Conservation (phyloP, 2,888 invertebrate genomes). For the Apotomis betuletana region DNA sequence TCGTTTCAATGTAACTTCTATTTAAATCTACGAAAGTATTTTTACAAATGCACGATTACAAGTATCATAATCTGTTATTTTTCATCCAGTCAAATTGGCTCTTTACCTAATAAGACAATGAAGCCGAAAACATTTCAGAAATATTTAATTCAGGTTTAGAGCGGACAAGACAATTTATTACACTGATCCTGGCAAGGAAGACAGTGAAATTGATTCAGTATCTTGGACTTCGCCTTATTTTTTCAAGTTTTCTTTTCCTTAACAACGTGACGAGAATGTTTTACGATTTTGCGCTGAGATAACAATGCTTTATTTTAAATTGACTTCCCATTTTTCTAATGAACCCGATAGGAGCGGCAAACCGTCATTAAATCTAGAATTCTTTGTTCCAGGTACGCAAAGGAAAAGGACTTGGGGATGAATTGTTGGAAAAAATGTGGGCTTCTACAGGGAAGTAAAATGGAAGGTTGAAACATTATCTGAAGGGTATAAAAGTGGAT, state of each 20-base stretch:
- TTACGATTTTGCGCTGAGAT: conserved; percentile 44
- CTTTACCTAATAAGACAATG: conserved; percentile 1
- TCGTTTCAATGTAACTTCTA: not conserved
- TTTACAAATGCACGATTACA: not conserved
- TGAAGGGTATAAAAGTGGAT: conserved; percentile 7
- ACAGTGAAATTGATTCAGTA: conserved; percentile 58
- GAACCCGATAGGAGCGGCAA: not conserved
- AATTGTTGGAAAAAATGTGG: not conserved
- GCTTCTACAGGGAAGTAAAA: not conserved
- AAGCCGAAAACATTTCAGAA: conserved; percentile 29
- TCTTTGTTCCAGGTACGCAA: conserved; percentile 33
- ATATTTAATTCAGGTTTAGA: conserved; percentile 44
- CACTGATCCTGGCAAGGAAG: conserved; percentile 53
- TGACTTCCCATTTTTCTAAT: conserved; percentile 23
- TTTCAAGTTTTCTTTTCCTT: conserved; percentile 46
- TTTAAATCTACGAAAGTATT: not conserved
- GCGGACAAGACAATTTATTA: conserved; percentile 53
- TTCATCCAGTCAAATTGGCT: conserved; percentile 1
- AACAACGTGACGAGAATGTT: conserved; percentile 49
- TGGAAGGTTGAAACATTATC: conserved; percentile 1
- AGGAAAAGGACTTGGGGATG: not conserved
- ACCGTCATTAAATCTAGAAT: not conserved
- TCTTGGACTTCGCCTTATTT: conserved; percentile 49
- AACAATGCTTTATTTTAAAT: conserved; percentile 26
- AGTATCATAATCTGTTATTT: not conserved